phyloP scores from a whole-genome alignment of 2,888 invertebrate genomes.

The Eupelmus urozonus region DNA sequence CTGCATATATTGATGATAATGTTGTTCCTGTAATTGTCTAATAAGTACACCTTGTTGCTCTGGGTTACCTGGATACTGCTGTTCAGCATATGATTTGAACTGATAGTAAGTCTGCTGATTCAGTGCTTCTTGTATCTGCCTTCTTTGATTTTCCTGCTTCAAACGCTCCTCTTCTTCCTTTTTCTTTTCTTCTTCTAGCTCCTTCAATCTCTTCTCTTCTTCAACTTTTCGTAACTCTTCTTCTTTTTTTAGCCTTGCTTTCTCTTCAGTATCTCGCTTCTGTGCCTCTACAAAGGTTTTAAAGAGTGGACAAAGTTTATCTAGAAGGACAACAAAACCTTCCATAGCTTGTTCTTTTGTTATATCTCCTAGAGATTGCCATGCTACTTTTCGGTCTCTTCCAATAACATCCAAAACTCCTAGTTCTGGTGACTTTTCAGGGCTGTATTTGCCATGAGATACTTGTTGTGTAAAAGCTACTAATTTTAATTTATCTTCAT shows the following conservation, averaged over 20 bases:
- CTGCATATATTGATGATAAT: conserved; percentile 99
- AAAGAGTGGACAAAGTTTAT: conserved; percentile 93
- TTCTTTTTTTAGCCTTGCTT: conserved; percentile 82
- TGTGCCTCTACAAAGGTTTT: conserved; percentile 94
- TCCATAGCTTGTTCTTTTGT: conserved; percentile 92
- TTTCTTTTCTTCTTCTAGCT: conserved; percentile 74
- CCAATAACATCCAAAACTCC: conserved; percentile 98
- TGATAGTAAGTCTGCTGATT: conserved; percentile 96
- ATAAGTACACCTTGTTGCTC: conserved; percentile 96
- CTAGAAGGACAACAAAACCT: conserved; percentile 93
- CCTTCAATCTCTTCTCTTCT: conserved; percentile 81
- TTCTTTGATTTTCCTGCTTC: conserved; percentile 82
- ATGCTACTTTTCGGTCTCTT: conserved; percentile 92
- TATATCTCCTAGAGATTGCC: conserved; percentile 94
- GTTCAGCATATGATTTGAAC: conserved; percentile 94
- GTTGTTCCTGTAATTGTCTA: conserved; percentile 97
- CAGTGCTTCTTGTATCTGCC: conserved; percentile 95
- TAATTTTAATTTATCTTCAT: conserved; percentile 93
- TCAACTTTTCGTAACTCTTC: conserved; percentile 80
- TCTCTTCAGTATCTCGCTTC: conserved; percentile 90
- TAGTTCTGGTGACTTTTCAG: conserved; percentile 86
- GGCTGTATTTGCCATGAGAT: conserved; percentile 88
- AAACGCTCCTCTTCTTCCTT: conserved; percentile 83
- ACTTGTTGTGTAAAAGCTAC: conserved; percentile 96
- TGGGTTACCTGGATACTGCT: conserved; percentile 90